Base-by-base conservation (phyloP, 2,888 invertebrate genomes). In the Chorisops tibialis region DNA sequence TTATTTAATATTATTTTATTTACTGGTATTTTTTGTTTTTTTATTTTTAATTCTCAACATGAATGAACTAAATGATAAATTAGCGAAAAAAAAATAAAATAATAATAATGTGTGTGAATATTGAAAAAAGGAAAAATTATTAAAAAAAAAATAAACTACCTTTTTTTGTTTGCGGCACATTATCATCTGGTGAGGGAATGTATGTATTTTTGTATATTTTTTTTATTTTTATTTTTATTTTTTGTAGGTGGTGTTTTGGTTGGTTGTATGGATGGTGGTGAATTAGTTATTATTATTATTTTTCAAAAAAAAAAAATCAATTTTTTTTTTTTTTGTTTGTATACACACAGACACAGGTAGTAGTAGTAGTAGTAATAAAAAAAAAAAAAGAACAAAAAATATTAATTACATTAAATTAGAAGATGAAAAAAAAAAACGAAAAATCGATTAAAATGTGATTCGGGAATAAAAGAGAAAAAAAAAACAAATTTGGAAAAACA, bases 331-430 rank as follows among this genome's bases (percentile, higher is more conserved):
- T 9, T 48, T 48, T 48, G 3, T 22, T 48, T 16, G n/a, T 5
- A 22, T n/a, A 48, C 48, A 48, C 48, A 45, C 2, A 50, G 9
- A 50, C 30, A 50, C 19, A 50, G 30, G 50, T 50, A 19, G 45
- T 63, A 60, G 64, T 39, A 63, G 47, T 69, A 62, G 68, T 64
- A 61, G 61, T 59, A 64, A 66, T 19, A 47, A 61, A 63, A 64
- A 71, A 30, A 19, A 18, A 18, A 35, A 39, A 39, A 12, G 5
- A 12, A 49, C 5, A 30, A 30, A 30, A 2, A 30, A 30, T 30
- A 30, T 30, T 30, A 30, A 30, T 30, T 30, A 30, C 9, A 7
- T 30, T 1, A 30, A 30, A 30, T 30, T 30, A n/a, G 5, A 30
- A 30, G 7, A 5, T 30, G 9, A 30, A 2, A 30, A 30, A 30